These are phyloP conservation scores for Brachynemurus nebulosus DNA, from an alignment of 2,888 invertebrate species.

Conservation along the genomic window DNA sequence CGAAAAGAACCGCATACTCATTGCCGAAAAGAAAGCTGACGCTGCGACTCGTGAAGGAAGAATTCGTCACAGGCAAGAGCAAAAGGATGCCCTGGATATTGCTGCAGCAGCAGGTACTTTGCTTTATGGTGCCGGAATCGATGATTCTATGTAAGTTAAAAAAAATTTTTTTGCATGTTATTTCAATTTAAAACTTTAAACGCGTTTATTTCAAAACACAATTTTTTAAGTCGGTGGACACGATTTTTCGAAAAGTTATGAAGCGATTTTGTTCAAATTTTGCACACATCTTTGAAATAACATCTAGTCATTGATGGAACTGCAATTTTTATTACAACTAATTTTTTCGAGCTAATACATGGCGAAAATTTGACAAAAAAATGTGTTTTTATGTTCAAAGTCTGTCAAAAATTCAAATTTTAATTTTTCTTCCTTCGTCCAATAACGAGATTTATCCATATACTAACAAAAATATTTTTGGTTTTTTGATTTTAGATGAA, in stretches of 20 bases:
- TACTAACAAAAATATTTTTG: no score
- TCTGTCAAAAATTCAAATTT: slow-evolving; percentile 1
- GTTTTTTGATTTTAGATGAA: no score
- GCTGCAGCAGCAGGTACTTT: slow-evolving; percentile 17
- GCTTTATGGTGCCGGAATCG: slow-evolving; percentile 19
- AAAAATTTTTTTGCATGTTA: slow-evolving; percentile 5
- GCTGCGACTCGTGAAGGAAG: slow-evolving; percentile 12
- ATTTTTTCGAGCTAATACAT: slow-evolving; percentile 4
- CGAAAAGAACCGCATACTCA: slow-evolving; percentile 10
- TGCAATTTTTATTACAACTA: neutral
- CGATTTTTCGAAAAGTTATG: no score
- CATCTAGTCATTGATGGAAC: neutral
- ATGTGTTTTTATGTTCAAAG: neutral
- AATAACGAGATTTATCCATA: no score
- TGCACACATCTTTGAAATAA: neutral
- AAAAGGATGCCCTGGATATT: slow-evolving; percentile 20
- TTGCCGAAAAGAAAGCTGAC: slow-evolving; percentile 11
- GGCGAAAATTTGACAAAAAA: neutral
- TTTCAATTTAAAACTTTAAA: neutral
- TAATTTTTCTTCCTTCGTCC: neutral
- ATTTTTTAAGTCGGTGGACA: no score
- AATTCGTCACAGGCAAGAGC: slow-evolving; percentile 18
- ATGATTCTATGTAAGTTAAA: slow-evolving; percentile 14
- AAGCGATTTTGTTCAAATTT: no score
- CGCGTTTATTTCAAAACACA: neutral